phyloP scores from a whole-genome alignment of 2,113 vertebrate genomes.

The Aix galericulata region DNA sequence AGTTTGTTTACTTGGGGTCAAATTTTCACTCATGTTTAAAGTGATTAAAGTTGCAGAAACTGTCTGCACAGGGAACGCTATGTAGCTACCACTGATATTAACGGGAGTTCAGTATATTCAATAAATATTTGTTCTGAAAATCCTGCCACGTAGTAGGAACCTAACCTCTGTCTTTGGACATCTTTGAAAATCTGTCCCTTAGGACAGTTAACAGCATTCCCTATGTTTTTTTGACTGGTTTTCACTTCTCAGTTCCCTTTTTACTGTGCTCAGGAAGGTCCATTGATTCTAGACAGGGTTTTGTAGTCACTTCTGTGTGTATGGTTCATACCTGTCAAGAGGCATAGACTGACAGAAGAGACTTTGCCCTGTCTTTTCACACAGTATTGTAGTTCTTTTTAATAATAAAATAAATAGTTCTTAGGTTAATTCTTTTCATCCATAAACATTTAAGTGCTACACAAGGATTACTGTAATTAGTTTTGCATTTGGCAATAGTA shows the following conservation, averaged over 20 bases:
- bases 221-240: neutral
- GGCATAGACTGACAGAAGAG: neutral
- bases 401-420: neutral
- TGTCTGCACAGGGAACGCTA: neutral
- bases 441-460: neutral
- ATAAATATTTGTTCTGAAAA: neutral
- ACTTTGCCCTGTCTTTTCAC: neutral
- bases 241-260: neutral
- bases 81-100: neutral
- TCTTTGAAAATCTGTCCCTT: neutral
- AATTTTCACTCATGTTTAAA: neutral
- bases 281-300: neutral
- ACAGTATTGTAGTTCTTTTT: neutral
- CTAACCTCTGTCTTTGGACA: neutral
- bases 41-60: neutral
- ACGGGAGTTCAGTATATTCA: neutral
- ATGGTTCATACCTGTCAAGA: neutral
- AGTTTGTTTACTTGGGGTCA: slow-evolving; percentile 20
- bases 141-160: fast-evolving
- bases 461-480: slow-evolving; percentile 41
- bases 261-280: neutral
- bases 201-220: neutral
- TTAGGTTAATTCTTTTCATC: slow-evolving; percentile 20
- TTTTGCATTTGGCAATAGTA: slow-evolving; percentile 42
- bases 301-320: neutral